Percentiles rank a stretch among this genome's conserved stretches.
These are phyloP conservation scores for Sceloporus tristichus DNA, from an alignment of 2,113 vertebrate genomes.

Conservation along the genomic window DNA sequence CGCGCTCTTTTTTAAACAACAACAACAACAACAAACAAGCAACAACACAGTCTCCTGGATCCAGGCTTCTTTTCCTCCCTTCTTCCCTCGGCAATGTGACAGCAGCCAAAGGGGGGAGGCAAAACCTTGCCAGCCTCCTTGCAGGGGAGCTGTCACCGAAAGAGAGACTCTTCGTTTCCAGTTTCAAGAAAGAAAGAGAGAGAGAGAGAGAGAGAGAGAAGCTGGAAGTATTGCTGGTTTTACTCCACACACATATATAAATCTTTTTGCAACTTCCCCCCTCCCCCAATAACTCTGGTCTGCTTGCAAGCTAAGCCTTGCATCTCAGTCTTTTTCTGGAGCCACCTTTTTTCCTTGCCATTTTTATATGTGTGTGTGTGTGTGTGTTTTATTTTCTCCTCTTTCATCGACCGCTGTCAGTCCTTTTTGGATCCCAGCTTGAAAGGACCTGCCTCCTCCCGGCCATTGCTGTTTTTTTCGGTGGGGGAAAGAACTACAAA, in stretches of 20 bases:
- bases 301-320: conserved; percentile 15
- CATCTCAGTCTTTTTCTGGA: conserved; percentile 53
- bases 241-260: not conserved
- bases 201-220: not conserved
- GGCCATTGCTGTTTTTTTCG: conserved; percentile 68
- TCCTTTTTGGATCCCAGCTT: conserved; percentile 30
- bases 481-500: not conserved
- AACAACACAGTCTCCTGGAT: conserved; percentile 16
- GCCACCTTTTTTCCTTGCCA: not conserved
- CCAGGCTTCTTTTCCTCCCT: not conserved
- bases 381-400: no score
- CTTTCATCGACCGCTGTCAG: not conserved
- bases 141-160: conserved; percentile 59
- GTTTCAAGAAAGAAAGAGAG: not conserved
- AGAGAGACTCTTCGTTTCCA: conserved; percentile 25
- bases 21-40: not conserved
- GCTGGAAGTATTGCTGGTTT: not conserved
- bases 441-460: conserved; percentile 66
- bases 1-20: not conserved
- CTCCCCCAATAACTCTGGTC: not conserved
- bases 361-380: not conserved
- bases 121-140: conserved; percentile 47
- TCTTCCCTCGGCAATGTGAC: conserved; percentile 60
- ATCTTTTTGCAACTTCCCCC: not conserved
- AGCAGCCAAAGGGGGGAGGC: conserved; percentile 40